Conservation (phyloP, 2,113 vertebrate genomes). For the Anarhynchus alexandrinus region DNA sequence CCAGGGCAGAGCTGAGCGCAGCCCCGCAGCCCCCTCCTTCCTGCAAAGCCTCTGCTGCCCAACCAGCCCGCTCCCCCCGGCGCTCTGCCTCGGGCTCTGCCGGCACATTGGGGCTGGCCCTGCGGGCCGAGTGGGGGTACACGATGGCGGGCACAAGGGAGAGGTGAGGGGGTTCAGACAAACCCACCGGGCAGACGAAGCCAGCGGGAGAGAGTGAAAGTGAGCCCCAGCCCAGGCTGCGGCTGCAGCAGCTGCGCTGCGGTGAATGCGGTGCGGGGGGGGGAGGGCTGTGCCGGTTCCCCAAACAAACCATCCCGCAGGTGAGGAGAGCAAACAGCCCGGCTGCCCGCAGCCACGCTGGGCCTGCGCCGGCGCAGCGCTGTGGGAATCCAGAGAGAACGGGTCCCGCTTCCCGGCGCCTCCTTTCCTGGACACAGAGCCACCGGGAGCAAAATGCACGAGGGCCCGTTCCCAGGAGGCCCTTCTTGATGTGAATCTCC, state of each 20-base stretch:
- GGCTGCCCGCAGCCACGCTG: neutral
- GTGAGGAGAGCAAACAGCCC: neutral
- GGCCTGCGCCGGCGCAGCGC: neutral
- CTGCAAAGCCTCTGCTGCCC: neutral
- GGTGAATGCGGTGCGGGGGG: rapidly evolving
- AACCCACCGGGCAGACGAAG: rapidly evolving
- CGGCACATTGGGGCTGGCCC: rapidly evolving
- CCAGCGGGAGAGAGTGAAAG: neutral
- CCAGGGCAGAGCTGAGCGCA: neutral
- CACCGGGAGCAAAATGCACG: rapidly evolving
- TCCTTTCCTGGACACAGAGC: neutral
- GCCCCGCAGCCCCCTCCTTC: neutral
- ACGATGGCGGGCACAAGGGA: rapidly evolving
- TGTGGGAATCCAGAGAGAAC: neutral
- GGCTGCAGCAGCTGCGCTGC: neutral
- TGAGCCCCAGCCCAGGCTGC: neutral
- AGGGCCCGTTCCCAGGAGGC: neutral
- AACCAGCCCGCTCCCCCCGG: rapidly evolving
- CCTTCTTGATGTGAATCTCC: neutral
- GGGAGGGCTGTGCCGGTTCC: neutral
- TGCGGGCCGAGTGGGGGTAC: neutral
- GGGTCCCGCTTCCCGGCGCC: neutral
- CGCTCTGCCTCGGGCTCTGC: neutral
- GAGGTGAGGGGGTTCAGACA: neutral
- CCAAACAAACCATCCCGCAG: rapidly evolving